These are phyloP conservation scores for Leiothrix lutea DNA, from an alignment of 2,113 vertebrate species.

Conservation along the genomic window DNA sequence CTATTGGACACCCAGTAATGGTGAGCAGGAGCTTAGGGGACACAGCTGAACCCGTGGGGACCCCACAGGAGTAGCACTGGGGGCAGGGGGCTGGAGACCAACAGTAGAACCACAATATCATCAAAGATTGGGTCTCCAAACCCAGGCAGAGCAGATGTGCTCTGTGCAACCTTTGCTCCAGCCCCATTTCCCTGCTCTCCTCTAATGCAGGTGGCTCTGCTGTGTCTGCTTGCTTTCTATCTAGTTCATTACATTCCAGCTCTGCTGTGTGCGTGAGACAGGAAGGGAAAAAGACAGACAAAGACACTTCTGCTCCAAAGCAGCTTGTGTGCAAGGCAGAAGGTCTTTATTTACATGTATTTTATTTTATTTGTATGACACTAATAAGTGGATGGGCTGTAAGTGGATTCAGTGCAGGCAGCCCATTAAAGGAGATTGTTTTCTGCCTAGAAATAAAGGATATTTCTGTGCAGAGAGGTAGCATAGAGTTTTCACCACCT, in stretches of 20 bases:
- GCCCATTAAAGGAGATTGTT: not conserved
- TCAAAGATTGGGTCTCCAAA: not conserved
- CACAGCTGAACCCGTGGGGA: not conserved
- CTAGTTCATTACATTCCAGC: constrained; percentile 8
- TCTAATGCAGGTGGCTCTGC: not conserved
- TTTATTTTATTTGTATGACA: constrained; percentile 46
- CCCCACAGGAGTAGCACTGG: not conserved
- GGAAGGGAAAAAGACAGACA: not conserved
- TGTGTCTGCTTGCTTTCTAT: not conserved
- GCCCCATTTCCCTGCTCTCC: not conserved
- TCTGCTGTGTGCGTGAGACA: not conserved
- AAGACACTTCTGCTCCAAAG: not conserved
- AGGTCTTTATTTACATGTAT: constrained; percentile 19
- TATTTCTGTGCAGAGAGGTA: not conserved
- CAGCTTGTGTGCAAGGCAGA: constrained; percentile 15
- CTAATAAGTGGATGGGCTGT: constrained; percentile 41
- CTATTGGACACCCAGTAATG: not conserved
- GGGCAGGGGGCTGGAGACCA: not conserved
- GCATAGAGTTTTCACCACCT: not conserved
- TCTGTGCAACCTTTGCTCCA: not conserved
- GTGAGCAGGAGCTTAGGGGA: not conserved
- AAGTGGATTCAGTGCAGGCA: constrained; percentile 1
- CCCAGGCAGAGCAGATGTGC: not conserved
- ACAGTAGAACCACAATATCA: not conserved
- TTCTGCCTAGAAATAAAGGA: not conserved